Conservation (phyloP, 2,888 invertebrate species). For the Zele albiditarsus region DNA sequence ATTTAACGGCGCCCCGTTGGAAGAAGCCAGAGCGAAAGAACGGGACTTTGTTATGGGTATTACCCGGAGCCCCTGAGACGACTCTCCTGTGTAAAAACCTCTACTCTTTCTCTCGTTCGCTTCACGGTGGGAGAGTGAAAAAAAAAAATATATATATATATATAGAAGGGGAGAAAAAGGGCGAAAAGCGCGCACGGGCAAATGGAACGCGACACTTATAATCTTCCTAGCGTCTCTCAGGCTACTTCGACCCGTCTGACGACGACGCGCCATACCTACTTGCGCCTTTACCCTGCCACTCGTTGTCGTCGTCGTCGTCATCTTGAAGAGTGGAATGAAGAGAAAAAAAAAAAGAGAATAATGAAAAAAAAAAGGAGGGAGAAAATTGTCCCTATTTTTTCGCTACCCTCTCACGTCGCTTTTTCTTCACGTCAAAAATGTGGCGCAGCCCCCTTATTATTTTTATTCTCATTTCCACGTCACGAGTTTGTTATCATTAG, state of each 20-base stretch:
- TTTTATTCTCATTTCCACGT: constrained; percentile 40
- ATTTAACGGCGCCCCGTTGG: constrained; percentile 52
- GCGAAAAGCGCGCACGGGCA: constrained; percentile 50
- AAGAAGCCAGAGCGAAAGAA: constrained; percentile 44
- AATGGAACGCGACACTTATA: constrained; percentile 63
- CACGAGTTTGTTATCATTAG: constrained; percentile 45
- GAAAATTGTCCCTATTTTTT: constrained; percentile 35
- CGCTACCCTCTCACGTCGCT: constrained; percentile 19
- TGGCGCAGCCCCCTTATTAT: constrained; percentile 36
- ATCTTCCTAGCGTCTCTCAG: constrained; percentile 51
- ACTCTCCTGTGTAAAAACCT: constrained; percentile 41
- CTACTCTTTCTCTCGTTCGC: constrained; percentile 14
- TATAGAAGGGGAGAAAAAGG: constrained; percentile 45
- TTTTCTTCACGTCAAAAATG: constrained; percentile 34
- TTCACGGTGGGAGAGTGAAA: constrained; percentile 17
- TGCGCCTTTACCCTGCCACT: constrained; percentile 33
- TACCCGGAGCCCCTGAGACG: constrained; percentile 37
- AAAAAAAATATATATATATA: too few species aligned
- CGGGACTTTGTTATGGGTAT: constrained; percentile 57
- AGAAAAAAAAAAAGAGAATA: constrained; percentile 22
- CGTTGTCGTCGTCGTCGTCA: constrained; percentile 31
- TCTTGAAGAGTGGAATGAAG: constrained; percentile 12
- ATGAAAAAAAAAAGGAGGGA: background rate
- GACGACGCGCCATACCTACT: constrained; percentile 30
- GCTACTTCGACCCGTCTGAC: constrained; percentile 43